Percentiles rank a stretch among this genome's conserved stretches.
phyloP scores from a whole-genome alignment of 2,113 vertebrate genomes.

The Archilochus colubris region DNA sequence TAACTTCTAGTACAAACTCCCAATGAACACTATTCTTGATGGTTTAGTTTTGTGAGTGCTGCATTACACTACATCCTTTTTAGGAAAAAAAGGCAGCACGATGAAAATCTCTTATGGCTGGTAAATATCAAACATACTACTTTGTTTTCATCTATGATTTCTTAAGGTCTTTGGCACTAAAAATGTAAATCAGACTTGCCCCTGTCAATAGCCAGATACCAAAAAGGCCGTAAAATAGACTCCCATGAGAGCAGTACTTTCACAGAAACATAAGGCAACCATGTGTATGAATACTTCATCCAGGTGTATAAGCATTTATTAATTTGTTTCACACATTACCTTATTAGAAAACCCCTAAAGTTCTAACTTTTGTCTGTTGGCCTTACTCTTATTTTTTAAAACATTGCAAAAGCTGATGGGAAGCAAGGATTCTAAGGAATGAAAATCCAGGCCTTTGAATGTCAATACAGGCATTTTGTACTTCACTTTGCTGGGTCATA shows the following conservation, averaged over 20 bases:
- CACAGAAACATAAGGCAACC: neutral
- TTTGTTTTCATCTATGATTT: slow-evolving; percentile 18
- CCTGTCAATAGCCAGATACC: slow-evolving; percentile 46
- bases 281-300: neutral
- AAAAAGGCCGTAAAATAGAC: neutral
- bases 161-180: slow-evolving; percentile 43
- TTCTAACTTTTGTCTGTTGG: slow-evolving; percentile 3
- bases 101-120: neutral
- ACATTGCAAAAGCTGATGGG: neutral
- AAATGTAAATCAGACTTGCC: slow-evolving; percentile 30
- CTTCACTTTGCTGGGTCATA: neutral
- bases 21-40: neutral
- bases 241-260: neutral
- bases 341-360: slow-evolving; percentile 27
- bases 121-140: neutral
- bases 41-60: neutral
- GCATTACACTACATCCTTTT: neutral
- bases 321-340: slow-evolving; percentile 5
- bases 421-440: slow-evolving; percentile 2
- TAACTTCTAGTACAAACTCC: neutral
- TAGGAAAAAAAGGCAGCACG: neutral
- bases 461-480: neutral
- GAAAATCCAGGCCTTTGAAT: neutral
- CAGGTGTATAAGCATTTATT: slow-evolving; percentile 9
- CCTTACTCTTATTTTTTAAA: slow-evolving; percentile 48